Evolutionary conservation across 2,113 vertebrate genomes (phyloP), one percentile per base, ranked within the genome.

Genomic region (Pedetes capensis): DNA sequence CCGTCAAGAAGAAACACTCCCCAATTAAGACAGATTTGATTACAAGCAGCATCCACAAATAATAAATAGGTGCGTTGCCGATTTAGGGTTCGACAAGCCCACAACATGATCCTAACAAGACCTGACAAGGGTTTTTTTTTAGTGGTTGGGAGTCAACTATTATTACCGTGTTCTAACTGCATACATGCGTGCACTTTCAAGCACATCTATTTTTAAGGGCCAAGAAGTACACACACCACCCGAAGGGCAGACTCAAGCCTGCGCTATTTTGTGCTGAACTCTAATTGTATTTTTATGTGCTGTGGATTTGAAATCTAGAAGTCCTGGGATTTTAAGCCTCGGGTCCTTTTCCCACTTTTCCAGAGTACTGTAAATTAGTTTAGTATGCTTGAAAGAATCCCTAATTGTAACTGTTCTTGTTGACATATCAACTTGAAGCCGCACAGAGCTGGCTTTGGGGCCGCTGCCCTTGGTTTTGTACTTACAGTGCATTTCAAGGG

Each of bases 391-490:
- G 99, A 98, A 98, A 98, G 98, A 98, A 98, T 97, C 98, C 98
- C 98, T 99, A 99, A 99, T 99, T 99, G 98, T 98, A 98, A 99
- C 98, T 96, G 96, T 97, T 98, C 98, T 98, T 99, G 99, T 99
- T 99, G 99, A 99, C 99, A 99, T 99, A 98, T 99, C 99, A 99
- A 97, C 98, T 98, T 98, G 98, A 99, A 98, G 99, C 99, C 98
- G 98, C 99, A 99, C 99, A 99, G 98, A 98, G 98, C 98, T 98
- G 96, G 98, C 98, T 99, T 98, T 98, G 98, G 98, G 98, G 98
- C 98, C 96, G 89, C 98, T 98, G 98, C 98, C 97, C 97, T 98
- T 97, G 97, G 97, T 98, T 98, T 98, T 98, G 97, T 98, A 98
- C 98, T 98, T 99, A 98, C 98, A 99, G 98, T 98, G 98, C 98